Base-by-base conservation (phyloP, 2,113 vertebrate species). In the Coryphaenoides rupestris region DNA sequence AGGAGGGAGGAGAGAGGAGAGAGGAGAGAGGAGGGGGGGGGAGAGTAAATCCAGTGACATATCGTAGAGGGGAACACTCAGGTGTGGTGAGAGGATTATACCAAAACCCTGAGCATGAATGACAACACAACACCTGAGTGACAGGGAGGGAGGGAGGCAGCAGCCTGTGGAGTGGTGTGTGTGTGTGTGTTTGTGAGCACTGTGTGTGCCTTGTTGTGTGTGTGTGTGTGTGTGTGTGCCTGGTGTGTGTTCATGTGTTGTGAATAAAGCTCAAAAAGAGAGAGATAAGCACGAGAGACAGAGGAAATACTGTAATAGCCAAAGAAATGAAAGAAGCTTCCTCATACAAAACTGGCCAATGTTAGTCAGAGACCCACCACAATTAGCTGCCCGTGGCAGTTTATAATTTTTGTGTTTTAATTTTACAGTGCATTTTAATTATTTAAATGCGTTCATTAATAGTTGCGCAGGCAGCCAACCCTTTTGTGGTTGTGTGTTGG, bases 41-140 rank as follows among this genome's bases (percentile, higher is more conserved):
- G 63, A 15, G 66, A 24, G 75, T 81, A 84, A 88, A 86, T 83
- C 87, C 85, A 87, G 73, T 81, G 85, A 86, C 82, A 88, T 47
- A 53, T 76, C 74, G 77, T 81, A 86, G 85, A 77, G 79, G 72
- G 78, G 79, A 82, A 86, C 84, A 79, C 81, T 88, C 84, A 88
- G 87, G 87, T 88, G 84, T 88, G 88, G 83, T 86, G 85, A 87
- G 84, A 84, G 86, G 86, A 86, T 90, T 88, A 88, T 81, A 86
- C 83, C 15, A 86, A 88, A 89, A 86, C 78, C 83, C 82, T 83
- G 77, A 88, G 86, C 78, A 84, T 87, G 84, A 87, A 88, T 89
- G 87, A 87, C 84, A 86, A 85, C 87, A 87, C 19, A 86, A 87
- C 89, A 88, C 83, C 86, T 89, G 84, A 88, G 85, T 87, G 89